phyloP scores from a whole-genome alignment of 1,140 invertebrate species.

The Drosophila eugracilis region DNA sequence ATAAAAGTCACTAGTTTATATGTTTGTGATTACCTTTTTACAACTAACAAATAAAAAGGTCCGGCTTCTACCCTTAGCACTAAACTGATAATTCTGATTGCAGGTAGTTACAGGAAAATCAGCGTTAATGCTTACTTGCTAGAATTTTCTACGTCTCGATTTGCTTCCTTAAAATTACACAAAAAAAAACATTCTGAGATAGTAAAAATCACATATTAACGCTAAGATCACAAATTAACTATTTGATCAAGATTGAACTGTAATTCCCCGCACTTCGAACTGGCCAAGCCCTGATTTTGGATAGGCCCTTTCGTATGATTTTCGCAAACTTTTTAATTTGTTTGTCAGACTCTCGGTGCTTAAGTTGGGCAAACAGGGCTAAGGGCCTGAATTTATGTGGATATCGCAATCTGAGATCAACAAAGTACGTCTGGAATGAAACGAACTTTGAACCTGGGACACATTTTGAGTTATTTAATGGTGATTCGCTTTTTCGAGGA shows the following conservation, averaged over 20 bases:
- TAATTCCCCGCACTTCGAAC: constrained; percentile 8
- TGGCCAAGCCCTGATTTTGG: constrained; percentile 12
- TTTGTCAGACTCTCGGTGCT: constrained; percentile 23
- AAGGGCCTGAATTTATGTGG: constrained; percentile 5
- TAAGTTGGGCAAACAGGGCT: constrained; percentile 19
- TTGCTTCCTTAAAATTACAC: not conserved
- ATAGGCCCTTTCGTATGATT: not conserved
- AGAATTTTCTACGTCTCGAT: not conserved
- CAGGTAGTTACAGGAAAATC: not conserved
- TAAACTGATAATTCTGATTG: not conserved
- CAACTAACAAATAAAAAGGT: not conserved
- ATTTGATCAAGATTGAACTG: not conserved
- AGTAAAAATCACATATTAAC: too few species aligned
- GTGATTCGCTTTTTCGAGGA: constrained; percentile 14
- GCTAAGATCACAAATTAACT: not conserved
- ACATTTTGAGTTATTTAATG: not conserved
- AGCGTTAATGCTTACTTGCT: not conserved
- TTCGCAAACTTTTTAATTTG: constrained; percentile 10
- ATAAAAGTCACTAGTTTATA: not conserved
- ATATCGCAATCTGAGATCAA: not conserved
- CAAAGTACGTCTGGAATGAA: constrained; percentile 1
- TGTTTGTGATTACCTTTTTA: not conserved
- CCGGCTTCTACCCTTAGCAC: not conserved
- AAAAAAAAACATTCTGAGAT: constrained; percentile 10
- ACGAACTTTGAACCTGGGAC: constrained; percentile 27